Evolutionary conservation across 2,888 invertebrate genomes (phyloP).

Genomic region (Torymus texanus): DNA sequence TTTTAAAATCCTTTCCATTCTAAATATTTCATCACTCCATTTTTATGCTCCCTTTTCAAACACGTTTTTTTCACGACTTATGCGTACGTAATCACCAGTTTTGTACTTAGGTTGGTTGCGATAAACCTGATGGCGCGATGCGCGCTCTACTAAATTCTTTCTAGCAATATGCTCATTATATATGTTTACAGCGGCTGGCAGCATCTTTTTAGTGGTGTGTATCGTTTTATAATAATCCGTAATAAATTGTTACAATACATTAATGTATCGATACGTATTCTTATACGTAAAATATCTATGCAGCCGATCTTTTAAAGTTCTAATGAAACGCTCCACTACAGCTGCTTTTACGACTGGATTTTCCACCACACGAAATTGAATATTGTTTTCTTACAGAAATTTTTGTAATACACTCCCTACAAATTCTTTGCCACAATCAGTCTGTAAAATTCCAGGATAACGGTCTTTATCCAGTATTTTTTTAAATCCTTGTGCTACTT

Average conservation of each 20-base stretch:
- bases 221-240: conserved; percentile 60
- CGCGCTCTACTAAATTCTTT: background rate
- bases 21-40: too few relatives aligned
- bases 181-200: background rate
- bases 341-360: background rate
- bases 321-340: background rate
- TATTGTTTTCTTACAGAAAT: background rate
- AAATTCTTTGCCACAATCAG: background rate
- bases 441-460: too few relatives aligned
- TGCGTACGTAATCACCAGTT: too few relatives aligned
- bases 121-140: too few relatives aligned
- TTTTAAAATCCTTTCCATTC: too few relatives aligned
- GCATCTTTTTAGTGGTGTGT: background rate
- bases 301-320: background rate
- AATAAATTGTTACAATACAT: conserved; percentile 53
- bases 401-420: background rate
- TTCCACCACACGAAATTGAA: background rate
- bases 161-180: background rate
- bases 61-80: too few relatives aligned
- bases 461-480: too few relatives aligned
- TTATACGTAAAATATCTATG: conserved; percentile 5
- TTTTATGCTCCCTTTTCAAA: too few relatives aligned
- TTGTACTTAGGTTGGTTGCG: too few relatives aligned
- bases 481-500: too few relatives aligned
- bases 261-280: conserved; percentile 59